Evolutionary conservation across 2,888 invertebrate genomes (phyloP), one percentile per base, ranked within the genome.

Genomic region (Litoditis marina): DNA sequence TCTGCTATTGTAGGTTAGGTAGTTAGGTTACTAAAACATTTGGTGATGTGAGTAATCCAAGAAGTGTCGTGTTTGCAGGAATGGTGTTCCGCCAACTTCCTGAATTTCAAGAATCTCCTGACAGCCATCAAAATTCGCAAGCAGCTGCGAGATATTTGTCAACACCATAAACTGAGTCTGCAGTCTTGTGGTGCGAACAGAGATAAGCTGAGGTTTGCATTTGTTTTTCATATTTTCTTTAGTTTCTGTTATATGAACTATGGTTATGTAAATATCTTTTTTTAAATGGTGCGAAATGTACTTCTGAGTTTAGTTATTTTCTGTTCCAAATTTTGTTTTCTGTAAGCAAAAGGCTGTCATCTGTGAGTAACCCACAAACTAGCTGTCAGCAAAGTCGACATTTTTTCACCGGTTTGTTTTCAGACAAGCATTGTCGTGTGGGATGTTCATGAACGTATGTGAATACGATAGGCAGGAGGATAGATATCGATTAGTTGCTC

Each of bases 361-460:
- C n/a, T n/a, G n/a, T n/a, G n/a, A n/a, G n/a, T n/a, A n/a, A n/a
- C n/a, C n/a, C n/a, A n/a, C n/a, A n/a, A n/a, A 42, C 11, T 42
- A 16, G 42, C n/a, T n/a, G n/a, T n/a, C n/a, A n/a, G n/a, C n/a
- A 2, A 30, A 13, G 7, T 16, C 28, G 28, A 28, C 8, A 25
- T 13, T n/a, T n/a, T n/a, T n/a, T n/a, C n/a, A n/a, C n/a, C n/a
- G n/a, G n/a, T n/a, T n/a, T n/a, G 31, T 5, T 50, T 75, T 59
- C 61, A 80, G 80, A 60, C 70, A 72, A 60, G 65, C 78, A 0
- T 50, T 81, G 6, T 75, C 78, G 30, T 49, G 69, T 6, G 78
- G 80, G 13, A 52, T 80, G 30, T 78, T 76, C 51, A 50, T 77
- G 63, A 80, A 80, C 56, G 71, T 72, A 22, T 79, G 79, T 53